Evolutionary conservation across 2,797 vertebrate genomes (phyloP), one percentile per base, ranked within the genome.

Genomic region (Philypnodon macrostomus): DNA sequence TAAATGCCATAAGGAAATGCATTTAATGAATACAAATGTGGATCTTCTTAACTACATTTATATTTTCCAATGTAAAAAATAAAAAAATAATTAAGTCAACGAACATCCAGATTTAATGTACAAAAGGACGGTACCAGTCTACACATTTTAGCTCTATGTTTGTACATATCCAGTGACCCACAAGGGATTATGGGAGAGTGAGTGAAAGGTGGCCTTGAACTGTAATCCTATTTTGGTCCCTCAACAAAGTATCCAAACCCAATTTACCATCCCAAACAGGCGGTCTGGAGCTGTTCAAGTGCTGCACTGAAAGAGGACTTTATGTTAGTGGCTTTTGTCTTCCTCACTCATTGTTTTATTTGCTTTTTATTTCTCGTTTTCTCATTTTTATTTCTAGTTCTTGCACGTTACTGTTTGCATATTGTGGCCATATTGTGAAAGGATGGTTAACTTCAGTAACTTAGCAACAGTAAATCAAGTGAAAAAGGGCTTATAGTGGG

Each of bases 171-270:
- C 63, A 53, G 24, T 87, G 86, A 88, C 85, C 85, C 87, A 67
- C 67, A 42, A 76, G 70, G 80, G 84, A 87, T 88, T 84, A 85
- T 70, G 67, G 77, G 47, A 55, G 72, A 65, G 35, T 50, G 48
- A 80, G 63, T 87, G 77, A 83, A 87, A 80, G 53, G 69, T 80
- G 69, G 81, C 75, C 83, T 84, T 85, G 80, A 87, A 84, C 79
- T 86, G 77, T 75, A 88, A 88, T 88, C 85, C 81, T 80, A 78
- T 87, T 85, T 85, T 58, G 69, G 75, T 58, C 63, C 50, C 61
- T 62, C 59, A 51, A 71, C 62, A 76, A 80, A 79, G 73, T 73
- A 60, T 50, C 44, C 19, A 67, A 77, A 82, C 75, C 69, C 65
- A 77, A 63, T 77, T 75, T 71, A 76, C 35, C 63, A 51, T 65